Percentiles rank a stretch among this genome's conserved stretches.
phyloP scores from a whole-genome alignment of 2,888 invertebrate genomes.

The Euplagia quadripunctaria region DNA sequence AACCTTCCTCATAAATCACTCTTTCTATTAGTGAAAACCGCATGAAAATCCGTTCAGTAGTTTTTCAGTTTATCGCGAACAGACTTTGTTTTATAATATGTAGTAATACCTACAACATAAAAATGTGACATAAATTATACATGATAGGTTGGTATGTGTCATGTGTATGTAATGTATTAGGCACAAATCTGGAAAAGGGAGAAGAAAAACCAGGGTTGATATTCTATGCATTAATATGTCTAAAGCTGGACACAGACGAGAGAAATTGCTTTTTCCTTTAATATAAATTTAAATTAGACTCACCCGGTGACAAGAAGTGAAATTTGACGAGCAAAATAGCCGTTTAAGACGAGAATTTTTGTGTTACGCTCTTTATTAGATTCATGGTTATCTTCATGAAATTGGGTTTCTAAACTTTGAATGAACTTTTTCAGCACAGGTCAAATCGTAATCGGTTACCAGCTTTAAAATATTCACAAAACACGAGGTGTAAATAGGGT shows the following conservation, averaged over 20 bases:
- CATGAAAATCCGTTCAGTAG: too few relatives aligned
- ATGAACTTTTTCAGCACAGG: background rate
- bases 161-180: too few relatives aligned
- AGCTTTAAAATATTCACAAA: background rate
- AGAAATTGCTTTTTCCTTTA: slow-evolving; percentile 29
- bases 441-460: background rate
- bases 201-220: background rate
- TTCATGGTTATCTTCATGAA: slow-evolving; percentile 19
- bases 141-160: too few relatives aligned
- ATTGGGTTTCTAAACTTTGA: background rate
- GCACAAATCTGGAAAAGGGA: too few relatives aligned
- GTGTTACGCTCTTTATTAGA: slow-evolving; percentile 34
- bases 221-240: background rate
- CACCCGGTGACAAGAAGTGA: slow-evolving; percentile 23
- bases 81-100: too few relatives aligned
- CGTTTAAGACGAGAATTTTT: slow-evolving; percentile 32
- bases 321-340: slow-evolving; percentile 28
- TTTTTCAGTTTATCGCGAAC: too few relatives aligned
- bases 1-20: too few relatives aligned
- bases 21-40: too few relatives aligned
- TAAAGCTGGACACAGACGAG: slow-evolving; percentile 11
- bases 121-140: too few relatives aligned
- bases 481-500: background rate
- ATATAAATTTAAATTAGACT: slow-evolving; percentile 47
- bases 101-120: too few relatives aligned